Percentiles rank a stretch among this genome's conserved stretches.
phyloP scores from a whole-genome alignment of 1,140 invertebrate species.

The Gryllus bimaculatus region DNA sequence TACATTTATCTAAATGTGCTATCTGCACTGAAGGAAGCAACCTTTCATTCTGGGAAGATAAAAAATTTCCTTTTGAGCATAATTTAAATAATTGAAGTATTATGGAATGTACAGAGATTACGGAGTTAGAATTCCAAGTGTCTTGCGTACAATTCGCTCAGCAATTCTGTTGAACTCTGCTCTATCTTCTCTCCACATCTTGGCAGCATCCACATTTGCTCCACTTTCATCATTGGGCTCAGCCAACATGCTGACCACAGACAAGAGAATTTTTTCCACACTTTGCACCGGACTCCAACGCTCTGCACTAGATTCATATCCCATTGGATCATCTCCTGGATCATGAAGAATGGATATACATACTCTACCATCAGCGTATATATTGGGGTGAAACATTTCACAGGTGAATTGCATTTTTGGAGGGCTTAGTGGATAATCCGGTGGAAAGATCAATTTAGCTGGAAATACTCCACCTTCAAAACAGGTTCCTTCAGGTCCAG shows the following conservation, averaged over 20 bases:
- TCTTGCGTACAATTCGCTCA: conserved; percentile 83
- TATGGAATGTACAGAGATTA: conserved; percentile 10
- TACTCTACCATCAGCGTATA: conserved; percentile 92
- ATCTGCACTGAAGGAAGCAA: not conserved
- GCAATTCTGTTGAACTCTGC: conserved; percentile 91
- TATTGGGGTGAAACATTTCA: conserved; percentile 99
- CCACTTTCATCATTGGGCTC: conserved; percentile 99
- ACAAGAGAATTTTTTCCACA: conserved; percentile 97
- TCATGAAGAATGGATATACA: conserved; percentile 99
- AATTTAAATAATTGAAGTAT: not conserved
- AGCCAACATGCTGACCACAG: conserved; percentile 97
- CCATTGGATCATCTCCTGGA: conserved; percentile 98
- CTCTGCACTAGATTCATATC: conserved; percentile 96
- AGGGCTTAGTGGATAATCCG: conserved; percentile 96
- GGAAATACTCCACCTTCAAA: conserved; percentile 99
- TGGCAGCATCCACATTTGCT: conserved; percentile 98
- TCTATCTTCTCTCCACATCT: conserved; percentile 97
- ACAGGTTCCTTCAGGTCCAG: conserved; percentile 93
- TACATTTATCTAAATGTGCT: not conserved
- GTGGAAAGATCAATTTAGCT: conserved; percentile 86
- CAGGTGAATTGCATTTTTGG: conserved; percentile 99
- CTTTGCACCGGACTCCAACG: conserved; percentile 98
- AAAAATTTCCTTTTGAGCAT: not conserved
- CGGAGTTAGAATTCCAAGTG: conserved; percentile 56
- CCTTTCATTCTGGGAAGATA: not conserved